Conservation (phyloP, 2,888 invertebrate species). For the Drosophila macrothrix region DNA sequence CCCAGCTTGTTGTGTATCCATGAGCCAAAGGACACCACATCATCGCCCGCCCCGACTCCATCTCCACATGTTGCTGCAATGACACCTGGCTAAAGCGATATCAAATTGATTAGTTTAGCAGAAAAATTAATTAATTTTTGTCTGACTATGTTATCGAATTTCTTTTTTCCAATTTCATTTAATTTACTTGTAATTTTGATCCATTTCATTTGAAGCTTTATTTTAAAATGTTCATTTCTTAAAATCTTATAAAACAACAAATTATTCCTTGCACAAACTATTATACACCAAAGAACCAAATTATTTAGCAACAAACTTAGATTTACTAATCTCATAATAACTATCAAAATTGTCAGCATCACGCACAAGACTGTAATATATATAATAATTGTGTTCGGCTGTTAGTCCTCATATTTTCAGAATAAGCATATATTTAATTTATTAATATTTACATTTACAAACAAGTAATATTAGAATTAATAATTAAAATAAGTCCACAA, state of each 20-base stretch:
- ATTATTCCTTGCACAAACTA: background rate
- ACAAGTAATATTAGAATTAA: background rate
- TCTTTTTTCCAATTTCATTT: background rate
- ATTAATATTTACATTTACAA: background rate
- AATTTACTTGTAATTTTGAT: background rate
- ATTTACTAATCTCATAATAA: background rate
- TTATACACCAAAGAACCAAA: background rate
- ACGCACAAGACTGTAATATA: background rate
- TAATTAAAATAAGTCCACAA: background rate
- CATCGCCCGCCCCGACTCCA: background rate
- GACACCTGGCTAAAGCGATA: constrained; percentile 20
- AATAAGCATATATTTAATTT: background rate
- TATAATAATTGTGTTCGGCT: too few species aligned
- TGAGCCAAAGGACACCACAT: constrained; percentile 18
- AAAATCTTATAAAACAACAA: background rate
- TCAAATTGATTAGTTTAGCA: background rate
- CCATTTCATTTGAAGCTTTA: background rate
- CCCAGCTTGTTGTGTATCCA: constrained; percentile 29
- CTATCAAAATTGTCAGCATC: background rate
- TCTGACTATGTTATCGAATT: background rate
- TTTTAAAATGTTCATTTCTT: background rate
- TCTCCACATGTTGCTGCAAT: background rate
- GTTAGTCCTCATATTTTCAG: background rate
- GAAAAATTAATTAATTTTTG: background rate
- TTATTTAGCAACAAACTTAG: background rate